Evolutionary conservation across 2,113 vertebrate species (phyloP), one percentile per base, ranked within the genome.

Genomic region (Melierax canorus): DNA sequence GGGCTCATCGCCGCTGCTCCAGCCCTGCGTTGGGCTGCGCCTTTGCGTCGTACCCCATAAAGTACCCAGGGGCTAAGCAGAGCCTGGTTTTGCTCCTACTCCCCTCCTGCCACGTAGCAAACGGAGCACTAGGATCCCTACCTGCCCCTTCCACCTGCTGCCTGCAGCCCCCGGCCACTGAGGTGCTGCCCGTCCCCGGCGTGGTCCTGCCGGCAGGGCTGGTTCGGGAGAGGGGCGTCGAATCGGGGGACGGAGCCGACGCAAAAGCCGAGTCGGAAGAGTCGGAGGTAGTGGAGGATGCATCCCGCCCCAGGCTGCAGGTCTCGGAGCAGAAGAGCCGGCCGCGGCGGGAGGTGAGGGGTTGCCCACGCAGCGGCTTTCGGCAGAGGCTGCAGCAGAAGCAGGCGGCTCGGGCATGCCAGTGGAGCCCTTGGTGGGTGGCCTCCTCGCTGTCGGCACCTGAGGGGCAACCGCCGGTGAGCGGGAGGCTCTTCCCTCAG

Each of bases 351-450:
- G 83, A 74, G 17, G 63, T 80, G 82, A 97, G 94, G 21, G 88
- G 93, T 63, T 95, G 96, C 9, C 91, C 96, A 5, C 87, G 77
- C 56, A 98, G 94, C 14, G 98, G 92, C 68, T 78, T 92, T 24
- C 79, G 94, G 91, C 98, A 98, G 55, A 43, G 87, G 75, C 94
- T 96, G 91, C 98, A 98, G 93, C 96, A 97, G 86, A 98, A 96
- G 78, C 98, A 98, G 55, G 97, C 10, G 55, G 92, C 92, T 3
- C 89, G 72, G 53, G 94, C 93, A 13, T 98, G 98, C 98, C 98
- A 98, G 92, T 95, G 97, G 41, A 97, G 96, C 38, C 97, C 97
- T 60, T 97, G 97, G 88, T 95, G 97, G 1, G 97, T 90, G 32
- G 94, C 92, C 80, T 95, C 74, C 39, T 98, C 97, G 16, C 92